phyloP scores from a whole-genome alignment of 2,113 vertebrate genomes.

The Pteruthius melanotis region DNA sequence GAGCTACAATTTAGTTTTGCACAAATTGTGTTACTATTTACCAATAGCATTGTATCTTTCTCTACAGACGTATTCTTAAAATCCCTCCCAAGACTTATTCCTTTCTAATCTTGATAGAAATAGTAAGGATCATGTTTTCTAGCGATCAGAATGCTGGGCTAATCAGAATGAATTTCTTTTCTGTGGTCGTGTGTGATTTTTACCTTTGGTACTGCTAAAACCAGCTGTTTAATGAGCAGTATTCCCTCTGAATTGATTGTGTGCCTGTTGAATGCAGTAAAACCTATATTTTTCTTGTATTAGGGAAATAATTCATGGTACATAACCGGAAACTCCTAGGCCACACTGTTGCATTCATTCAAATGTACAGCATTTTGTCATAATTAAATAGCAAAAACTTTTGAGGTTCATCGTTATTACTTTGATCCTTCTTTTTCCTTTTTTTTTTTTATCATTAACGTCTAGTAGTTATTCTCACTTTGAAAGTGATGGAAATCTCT shows the following conservation, averaged over 20 bases:
- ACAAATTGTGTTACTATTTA: not conserved
- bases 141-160: not conserved
- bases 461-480: not conserved
- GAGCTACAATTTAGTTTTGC: not conserved
- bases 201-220: not conserved
- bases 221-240: not conserved
- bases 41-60: not conserved
- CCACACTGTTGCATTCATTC: not conserved
- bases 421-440: not conserved
- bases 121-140: not conserved
- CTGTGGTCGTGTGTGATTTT: not conserved
- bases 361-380: not conserved
- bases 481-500: not conserved
- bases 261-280: not conserved
- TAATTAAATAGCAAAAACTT: not conserved
- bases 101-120: not conserved
- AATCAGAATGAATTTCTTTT: not conserved
- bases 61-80: not conserved
- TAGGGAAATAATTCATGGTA: not conserved
- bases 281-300: not conserved
- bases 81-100: not conserved
- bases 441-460: not conserved
- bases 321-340: not conserved
- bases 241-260: not conserved
- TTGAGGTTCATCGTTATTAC: not conserved